Conservation (phyloP, 2,113 vertebrate species). For the Bungarus multicinctus region DNA sequence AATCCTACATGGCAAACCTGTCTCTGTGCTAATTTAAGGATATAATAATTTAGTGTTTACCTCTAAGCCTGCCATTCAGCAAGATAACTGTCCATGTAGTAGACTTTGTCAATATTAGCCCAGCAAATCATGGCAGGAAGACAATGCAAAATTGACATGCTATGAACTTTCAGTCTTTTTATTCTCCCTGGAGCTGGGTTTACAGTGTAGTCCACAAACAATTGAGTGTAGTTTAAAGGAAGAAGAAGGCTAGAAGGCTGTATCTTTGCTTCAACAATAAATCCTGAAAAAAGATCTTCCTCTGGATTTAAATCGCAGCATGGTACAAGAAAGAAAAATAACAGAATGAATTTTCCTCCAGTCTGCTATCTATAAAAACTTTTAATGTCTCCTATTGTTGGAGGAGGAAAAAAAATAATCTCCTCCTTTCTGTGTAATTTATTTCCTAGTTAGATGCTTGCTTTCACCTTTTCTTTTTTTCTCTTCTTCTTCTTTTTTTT, state of each 20-base stretch:
- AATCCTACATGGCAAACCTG: neutral
- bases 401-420: neutral
- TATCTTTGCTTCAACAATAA: neutral
- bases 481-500: too few relatives aligned
- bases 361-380: neutral
- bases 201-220: neutral
- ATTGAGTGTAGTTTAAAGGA: neutral
- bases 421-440: neutral
- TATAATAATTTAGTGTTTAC: conserved; percentile 6
- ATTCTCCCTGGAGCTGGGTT: neutral
- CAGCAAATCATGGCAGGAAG: neutral
- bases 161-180: neutral
- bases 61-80: neutral
- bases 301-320: neutral
- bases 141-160: neutral
- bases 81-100: neutral
- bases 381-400: neutral
- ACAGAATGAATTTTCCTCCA: neutral
- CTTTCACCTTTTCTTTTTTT: neutral
- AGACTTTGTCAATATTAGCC: neutral
- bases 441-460: neutral
- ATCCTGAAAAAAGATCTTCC: neutral
- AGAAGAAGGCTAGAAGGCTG: neutral
- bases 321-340: neutral
- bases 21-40: neutral